Conservation (phyloP, 2,797 vertebrate genomes). For the Acanthornis magna region DNA sequence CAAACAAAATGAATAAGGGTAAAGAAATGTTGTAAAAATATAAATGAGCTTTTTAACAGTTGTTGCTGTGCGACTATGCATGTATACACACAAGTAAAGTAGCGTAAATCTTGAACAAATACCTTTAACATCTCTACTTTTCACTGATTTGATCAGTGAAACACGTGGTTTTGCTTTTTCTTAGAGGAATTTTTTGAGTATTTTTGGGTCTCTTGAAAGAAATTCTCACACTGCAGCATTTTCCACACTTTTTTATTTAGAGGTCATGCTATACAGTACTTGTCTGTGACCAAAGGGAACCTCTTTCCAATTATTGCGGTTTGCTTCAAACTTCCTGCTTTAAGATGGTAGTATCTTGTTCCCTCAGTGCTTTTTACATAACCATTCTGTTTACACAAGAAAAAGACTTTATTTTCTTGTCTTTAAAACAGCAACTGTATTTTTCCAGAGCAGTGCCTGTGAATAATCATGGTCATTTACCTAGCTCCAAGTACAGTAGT, state of each 20-base stretch:
- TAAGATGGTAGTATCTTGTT: neutral
- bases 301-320: neutral
- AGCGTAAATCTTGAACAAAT: neutral
- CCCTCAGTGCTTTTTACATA: neutral
- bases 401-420: neutral
- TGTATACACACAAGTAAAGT: neutral
- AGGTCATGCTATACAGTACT: neutral
- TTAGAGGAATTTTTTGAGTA: neutral
- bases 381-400: neutral
- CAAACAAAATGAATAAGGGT: neutral
- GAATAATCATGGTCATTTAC: neutral
- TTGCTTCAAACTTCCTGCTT: neutral
- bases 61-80: neutral
- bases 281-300: neutral
- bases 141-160: neutral
- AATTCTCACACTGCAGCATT: neutral
- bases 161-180: neutral
- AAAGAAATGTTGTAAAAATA: neutral
- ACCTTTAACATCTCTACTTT: neutral
- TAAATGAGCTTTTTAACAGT: neutral
- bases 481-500: neutral
- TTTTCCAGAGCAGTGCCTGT: neutral
- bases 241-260: neutral
- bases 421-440: neutral
- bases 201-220: neutral